phyloP scores from a whole-genome alignment of 2,888 invertebrate genomes.

The Rugalucina vietnamica region DNA sequence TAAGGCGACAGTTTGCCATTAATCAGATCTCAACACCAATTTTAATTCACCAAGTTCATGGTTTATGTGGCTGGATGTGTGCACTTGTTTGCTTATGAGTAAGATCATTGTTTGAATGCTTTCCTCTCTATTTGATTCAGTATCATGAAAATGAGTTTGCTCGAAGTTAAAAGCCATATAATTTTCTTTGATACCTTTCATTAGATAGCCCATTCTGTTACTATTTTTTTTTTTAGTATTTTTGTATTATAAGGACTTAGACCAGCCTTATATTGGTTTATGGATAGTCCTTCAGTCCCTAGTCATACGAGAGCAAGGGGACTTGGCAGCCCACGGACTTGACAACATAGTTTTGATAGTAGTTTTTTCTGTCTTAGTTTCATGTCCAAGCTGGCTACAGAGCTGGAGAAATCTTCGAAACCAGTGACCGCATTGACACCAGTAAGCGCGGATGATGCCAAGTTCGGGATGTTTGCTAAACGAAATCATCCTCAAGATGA shows the following conservation, averaged over 20 bases:
- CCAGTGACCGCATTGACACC: too few relatives aligned
- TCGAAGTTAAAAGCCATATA: constrained; percentile 16
- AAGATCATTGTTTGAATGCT: constrained; percentile 3
- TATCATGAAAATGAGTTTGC: neutral
- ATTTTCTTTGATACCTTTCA: constrained; percentile 14
- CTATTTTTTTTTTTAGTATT: too few relatives aligned
- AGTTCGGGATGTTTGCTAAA: too few relatives aligned
- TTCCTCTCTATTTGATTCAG: neutral
- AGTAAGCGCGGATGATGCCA: too few relatives aligned
- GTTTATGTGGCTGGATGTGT: constrained; percentile 11
- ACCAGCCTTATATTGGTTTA: constrained; percentile 16
- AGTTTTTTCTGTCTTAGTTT: too few relatives aligned
- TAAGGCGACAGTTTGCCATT: constrained; percentile 31
- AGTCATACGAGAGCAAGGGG: too few relatives aligned
- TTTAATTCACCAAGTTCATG: constrained; percentile 27
- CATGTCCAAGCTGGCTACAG: too few relatives aligned
- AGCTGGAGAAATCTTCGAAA: too few relatives aligned
- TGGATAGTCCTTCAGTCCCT: too few relatives aligned
- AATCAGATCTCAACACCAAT: constrained; percentile 7
- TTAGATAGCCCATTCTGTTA: constrained; percentile 22
- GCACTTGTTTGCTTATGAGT: constrained; percentile 10
- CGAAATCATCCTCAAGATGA: too few relatives aligned
- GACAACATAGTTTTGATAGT: too few relatives aligned
- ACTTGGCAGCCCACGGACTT: too few relatives aligned
- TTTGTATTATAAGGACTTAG: constrained; percentile 28